Evolutionary conservation across 2,113 vertebrate genomes (phyloP).

Genomic region (Tachycineta bicolor): DNA sequence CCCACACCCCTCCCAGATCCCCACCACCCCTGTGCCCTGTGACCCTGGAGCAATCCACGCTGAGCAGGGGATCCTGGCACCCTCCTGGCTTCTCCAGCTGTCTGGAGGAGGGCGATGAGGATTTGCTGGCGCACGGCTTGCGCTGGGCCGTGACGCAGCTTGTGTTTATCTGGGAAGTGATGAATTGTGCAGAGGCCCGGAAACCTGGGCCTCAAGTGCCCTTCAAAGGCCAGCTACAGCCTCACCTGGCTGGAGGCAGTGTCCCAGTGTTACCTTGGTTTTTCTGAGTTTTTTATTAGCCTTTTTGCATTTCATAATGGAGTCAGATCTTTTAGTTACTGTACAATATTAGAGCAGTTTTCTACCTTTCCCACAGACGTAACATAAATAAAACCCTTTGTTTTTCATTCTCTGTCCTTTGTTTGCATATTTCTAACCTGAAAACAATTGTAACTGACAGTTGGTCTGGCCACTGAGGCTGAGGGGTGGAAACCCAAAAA

Average conservation of each 20-base stretch:
- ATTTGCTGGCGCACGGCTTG: neutral
- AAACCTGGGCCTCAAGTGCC: neutral
- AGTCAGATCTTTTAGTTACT: too few relatives aligned
- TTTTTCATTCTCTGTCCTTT: too few relatives aligned
- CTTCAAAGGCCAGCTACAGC: neutral
- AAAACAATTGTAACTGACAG: too few relatives aligned
- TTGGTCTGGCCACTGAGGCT: too few relatives aligned
- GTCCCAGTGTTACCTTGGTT: too few relatives aligned
- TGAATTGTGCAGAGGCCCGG: neutral
- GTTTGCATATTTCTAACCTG: too few relatives aligned
- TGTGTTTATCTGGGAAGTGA: neutral
- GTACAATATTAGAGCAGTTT: too few relatives aligned
- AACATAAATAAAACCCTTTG: too few relatives aligned
- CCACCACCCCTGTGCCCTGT: rapidly evolving
- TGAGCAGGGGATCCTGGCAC: neutral
- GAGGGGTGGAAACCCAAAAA: too few relatives aligned
- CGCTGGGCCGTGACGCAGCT: neutral
- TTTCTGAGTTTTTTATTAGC: too few relatives aligned
- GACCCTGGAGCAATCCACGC: neutral
- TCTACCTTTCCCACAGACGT: too few relatives aligned
- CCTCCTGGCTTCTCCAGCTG: neutral
- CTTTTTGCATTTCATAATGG: too few relatives aligned
- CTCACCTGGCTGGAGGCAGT: neutral
- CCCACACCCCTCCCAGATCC: neutral
- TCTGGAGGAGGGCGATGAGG: neutral